Evolutionary conservation across 2,888 invertebrate species (phyloP), one percentile per base, ranked within the genome.

Genomic region (Tinea pellionella): DNA sequence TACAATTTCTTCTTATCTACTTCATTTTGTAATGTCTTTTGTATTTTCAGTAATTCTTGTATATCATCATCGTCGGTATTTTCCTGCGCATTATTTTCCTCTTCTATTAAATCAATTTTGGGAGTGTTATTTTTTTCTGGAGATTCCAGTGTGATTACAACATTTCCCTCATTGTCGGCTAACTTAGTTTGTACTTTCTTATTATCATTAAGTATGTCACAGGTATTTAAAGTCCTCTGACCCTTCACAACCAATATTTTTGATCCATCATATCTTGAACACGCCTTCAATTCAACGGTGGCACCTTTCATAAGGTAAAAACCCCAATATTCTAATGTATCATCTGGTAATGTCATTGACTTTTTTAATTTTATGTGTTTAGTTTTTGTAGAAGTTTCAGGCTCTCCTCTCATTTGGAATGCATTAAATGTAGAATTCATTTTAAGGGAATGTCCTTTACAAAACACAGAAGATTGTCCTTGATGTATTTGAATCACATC

Each of bases 311-410:
- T 83, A 56, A 96, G 83, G 80, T 93, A 95, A 79, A 96, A 95
- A 1, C 95, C 95, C 95, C 95, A 96, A 75, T 95, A 96, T 75
- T 96, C 95, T 37, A 95, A 78, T 9, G 95, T 94, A 68, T 95
- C 95, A 74, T 95, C 95, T 0, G 94, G 94, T 63, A 96, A 78
- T 1, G 88, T 89, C 93, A 96, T 94, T 6, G 94, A 94, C 71
- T 95, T 95, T 73, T 92, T 93, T 66, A 95, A 80, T 65, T 92
- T 85, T 65, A 94, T 92, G 69, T 94, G 94, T 75, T 93, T 94
- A 59, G 90, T 89, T 68, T 89, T 91, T 61, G 88, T 82, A 57
- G 93, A 91, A 63, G 93, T 82, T 78, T 91, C 90, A 3, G 95
- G 95, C 64, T 88, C 89, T 15, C 90, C 90, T 64, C 88, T 87